Evolutionary conservation across 2,888 invertebrate species (phyloP).

Genomic region (Eupeodes latifasciatus): DNA sequence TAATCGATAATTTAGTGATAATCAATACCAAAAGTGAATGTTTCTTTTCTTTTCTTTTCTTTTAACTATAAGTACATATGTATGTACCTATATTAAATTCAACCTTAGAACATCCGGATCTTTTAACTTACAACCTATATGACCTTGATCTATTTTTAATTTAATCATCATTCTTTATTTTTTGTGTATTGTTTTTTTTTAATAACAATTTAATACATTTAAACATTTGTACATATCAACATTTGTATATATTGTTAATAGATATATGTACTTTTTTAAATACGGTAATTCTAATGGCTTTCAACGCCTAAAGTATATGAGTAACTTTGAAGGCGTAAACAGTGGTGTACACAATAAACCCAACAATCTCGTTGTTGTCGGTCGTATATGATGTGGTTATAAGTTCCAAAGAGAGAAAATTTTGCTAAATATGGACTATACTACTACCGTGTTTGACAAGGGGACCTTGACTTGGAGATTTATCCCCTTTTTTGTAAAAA

Average conservation of each 20-base stretch:
- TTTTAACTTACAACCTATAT: not conserved
- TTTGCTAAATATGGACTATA: constrained; percentile 61
- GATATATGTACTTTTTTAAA: constrained; percentile 8
- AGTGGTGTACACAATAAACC: constrained; percentile 34
- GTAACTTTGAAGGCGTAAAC: constrained; percentile 44
- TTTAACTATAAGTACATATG: too few relatives aligned
- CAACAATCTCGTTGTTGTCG: constrained; percentile 3
- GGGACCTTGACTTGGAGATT: constrained; percentile 54
- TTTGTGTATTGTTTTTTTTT: not conserved
- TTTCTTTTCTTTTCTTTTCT: too few relatives aligned
- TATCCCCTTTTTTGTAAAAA: constrained; percentile 55
- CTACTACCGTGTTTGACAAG: constrained; percentile 56
- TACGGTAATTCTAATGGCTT: constrained; percentile 7
- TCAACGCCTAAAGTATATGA: not conserved
- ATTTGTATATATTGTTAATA: not conserved
- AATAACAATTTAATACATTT: not conserved
- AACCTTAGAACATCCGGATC: constrained; percentile 1
- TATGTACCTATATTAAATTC: not conserved
- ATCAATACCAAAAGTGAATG: not conserved
- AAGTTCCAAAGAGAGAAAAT: constrained; percentile 32
- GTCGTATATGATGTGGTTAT: constrained; percentile 7
- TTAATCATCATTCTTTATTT: not conserved
- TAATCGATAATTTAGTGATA: not conserved
- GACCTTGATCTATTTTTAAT: constrained; percentile 25
- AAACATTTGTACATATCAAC: too few relatives aligned